Evolutionary conservation across 2,888 invertebrate genomes (phyloP).

Genomic region (Sinohyriopsis cumingii): DNA sequence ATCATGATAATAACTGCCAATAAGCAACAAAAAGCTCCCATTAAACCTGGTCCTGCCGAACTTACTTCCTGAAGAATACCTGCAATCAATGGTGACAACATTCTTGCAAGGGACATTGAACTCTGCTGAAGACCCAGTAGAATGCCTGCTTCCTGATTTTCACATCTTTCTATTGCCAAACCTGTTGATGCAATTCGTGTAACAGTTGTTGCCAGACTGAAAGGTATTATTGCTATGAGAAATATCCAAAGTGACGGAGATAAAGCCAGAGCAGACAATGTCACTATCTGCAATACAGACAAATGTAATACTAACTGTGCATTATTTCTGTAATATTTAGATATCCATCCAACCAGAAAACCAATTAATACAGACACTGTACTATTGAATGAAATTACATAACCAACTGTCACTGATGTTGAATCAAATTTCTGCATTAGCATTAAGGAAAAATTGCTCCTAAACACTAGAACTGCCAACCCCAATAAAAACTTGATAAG

Average conservation of each 20-base stretch:
- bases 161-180: slow-evolving; percentile 59
- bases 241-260: slow-evolving; percentile 54
- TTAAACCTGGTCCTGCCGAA: slow-evolving; percentile 64
- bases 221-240: slow-evolving; percentile 54
- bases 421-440: slow-evolving; percentile 60
- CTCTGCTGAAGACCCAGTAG: slow-evolving; percentile 70
- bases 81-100: slow-evolving; percentile 67
- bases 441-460: slow-evolving; percentile 65
- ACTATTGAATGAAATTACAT: slow-evolving; percentile 67
- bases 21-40: slow-evolving; percentile 74
- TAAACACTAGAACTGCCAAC: slow-evolving; percentile 66
- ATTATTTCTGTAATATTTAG: slow-evolving; percentile 55
- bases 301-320: slow-evolving; percentile 53
- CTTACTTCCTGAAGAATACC: slow-evolving; percentile 65
- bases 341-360: slow-evolving; percentile 61
- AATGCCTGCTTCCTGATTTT: slow-evolving; percentile 58
- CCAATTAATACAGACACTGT: slow-evolving; percentile 63
- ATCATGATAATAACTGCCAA: slow-evolving; percentile 74
- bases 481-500: slow-evolving; percentile 67
- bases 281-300: slow-evolving; percentile 48
- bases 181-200: slow-evolving; percentile 63
- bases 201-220: slow-evolving; percentile 64
- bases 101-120: slow-evolving; percentile 67
- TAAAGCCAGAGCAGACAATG: slow-evolving; percentile 38
- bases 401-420: slow-evolving; percentile 63